Conservation (phyloP, 1,140 invertebrate species). For the Danaus plexippus region DNA sequence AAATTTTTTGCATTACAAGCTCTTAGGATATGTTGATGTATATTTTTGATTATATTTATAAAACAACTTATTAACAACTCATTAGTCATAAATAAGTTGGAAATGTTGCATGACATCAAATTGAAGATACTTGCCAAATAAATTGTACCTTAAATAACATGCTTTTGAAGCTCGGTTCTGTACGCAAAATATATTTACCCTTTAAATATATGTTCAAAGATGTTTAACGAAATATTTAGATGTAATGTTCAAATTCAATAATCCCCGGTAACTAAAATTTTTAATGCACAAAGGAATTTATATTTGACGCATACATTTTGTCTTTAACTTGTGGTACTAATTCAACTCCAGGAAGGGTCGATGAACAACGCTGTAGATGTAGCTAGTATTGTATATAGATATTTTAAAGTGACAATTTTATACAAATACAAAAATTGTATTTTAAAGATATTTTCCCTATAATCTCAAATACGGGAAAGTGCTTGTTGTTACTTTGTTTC, state of each 20-base stretch:
- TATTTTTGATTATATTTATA: constrained; percentile 3
- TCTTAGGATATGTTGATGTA: neutral
- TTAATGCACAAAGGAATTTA: constrained; percentile 27
- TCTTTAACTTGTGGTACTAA: constrained; percentile 31
- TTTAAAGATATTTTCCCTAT: constrained; percentile 19
- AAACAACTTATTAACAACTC: neutral
- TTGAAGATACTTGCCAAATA: constrained; percentile 15
- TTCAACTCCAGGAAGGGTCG: constrained; percentile 36
- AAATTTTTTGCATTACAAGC: too few relatives aligned
- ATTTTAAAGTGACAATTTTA: constrained; percentile 41
- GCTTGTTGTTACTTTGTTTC: constrained; percentile 27
- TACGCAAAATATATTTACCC: constrained; percentile 5
- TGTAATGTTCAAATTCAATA: constrained; percentile 19
- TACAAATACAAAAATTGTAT: constrained; percentile 41
- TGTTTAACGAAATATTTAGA: constrained; percentile 18
- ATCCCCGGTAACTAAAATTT: constrained; percentile 15
- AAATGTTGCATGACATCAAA: constrained; percentile 3
- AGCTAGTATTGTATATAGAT: constrained; percentile 56
- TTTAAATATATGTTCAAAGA: constrained; percentile 7
- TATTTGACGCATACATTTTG: constrained; percentile 22
- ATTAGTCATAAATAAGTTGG: neutral
- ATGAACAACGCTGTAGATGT: constrained; percentile 47
- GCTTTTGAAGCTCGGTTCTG: constrained; percentile 6
- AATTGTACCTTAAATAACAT: constrained; percentile 16
- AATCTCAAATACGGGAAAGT: constrained; percentile 14